Evolutionary conservation across 2,888 invertebrate genomes (phyloP).

Genomic region (Amblyjoppa fuscipennis): DNA sequence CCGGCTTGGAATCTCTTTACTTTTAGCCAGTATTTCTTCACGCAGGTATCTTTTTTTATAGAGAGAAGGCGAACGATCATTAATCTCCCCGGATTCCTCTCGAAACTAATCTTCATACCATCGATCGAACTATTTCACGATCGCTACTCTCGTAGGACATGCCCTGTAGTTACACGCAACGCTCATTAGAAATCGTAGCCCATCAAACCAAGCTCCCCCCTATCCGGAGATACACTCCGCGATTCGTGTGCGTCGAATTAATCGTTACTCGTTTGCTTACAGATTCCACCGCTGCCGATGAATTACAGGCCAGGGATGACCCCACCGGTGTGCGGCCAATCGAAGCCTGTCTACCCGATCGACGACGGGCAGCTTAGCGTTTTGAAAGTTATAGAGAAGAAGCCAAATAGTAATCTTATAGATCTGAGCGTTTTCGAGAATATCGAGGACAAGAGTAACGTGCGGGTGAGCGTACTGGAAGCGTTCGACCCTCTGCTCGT

Average conservation of each 20-base stretch:
- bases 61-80: constrained; percentile 30
- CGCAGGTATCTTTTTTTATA: constrained; percentile 77
- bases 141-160: constrained; percentile 23
- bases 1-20: constrained; percentile 82
- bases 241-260: constrained; percentile 28
- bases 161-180: constrained; percentile 27
- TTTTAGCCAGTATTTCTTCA: constrained; percentile 81
- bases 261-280: constrained; percentile 57
- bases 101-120: constrained; percentile 19
- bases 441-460: constrained; percentile 86
- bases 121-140: constrained; percentile 3
- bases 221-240: neutral
- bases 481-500: constrained; percentile 94
- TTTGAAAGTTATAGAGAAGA: constrained; percentile 85
- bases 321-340: constrained; percentile 80
- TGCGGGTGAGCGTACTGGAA: constrained; percentile 91
- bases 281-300: constrained; percentile 84
- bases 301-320: constrained; percentile 80
- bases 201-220: neutral
- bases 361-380: constrained; percentile 83
- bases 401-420: constrained; percentile 87
- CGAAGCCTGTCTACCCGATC: constrained; percentile 70
- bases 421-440: constrained; percentile 86
- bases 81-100: constrained; percentile 30
- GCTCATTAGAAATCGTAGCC: constrained; percentile 37